phyloP scores from a whole-genome alignment of 2,797 vertebrate species.

The Setipinna tenuifilis region DNA sequence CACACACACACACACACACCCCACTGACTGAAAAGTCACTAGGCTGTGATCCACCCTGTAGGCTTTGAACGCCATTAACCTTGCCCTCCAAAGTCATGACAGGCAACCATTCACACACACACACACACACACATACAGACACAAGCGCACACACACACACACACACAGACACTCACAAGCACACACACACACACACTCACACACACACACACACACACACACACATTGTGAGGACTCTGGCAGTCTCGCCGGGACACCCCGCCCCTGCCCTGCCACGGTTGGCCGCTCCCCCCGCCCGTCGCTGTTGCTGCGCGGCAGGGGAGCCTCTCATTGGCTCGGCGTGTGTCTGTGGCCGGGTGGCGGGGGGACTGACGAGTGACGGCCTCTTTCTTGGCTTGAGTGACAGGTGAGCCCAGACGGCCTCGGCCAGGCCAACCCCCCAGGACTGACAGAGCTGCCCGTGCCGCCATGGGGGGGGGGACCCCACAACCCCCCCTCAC shows the following conservation, averaged over 20 bases:
- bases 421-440: slow-evolving; percentile 50
- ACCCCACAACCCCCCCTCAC: slow-evolving; percentile 48
- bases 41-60: slow-evolving; percentile 15
- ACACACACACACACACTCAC: background rate
- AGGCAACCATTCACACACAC: background rate
- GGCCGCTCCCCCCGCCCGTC: slow-evolving; percentile 52
- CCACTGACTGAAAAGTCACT: background rate
- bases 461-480: slow-evolving; percentile 52
- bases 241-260: slow-evolving; percentile 43
- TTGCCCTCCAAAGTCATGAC: slow-evolving; percentile 9
- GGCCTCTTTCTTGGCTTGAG: slow-evolving; percentile 59
- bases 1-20: background rate
- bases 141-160: background rate
- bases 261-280: slow-evolving; percentile 47
- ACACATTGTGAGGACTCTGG: slow-evolving; percentile 40
- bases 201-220: background rate
- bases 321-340: slow-evolving; percentile 57
- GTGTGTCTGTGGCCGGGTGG: slow-evolving; percentile 55
- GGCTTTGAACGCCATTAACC: slow-evolving; percentile 14
- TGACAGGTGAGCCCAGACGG: slow-evolving; percentile 59
- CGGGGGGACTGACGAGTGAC: slow-evolving; percentile 60
- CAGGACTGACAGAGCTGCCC: slow-evolving; percentile 47
- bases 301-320: slow-evolving; percentile 33
- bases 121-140: background rate
- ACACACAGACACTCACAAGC: background rate